Conservation (phyloP, 2,888 invertebrate species). For the Bombylius discolor region DNA sequence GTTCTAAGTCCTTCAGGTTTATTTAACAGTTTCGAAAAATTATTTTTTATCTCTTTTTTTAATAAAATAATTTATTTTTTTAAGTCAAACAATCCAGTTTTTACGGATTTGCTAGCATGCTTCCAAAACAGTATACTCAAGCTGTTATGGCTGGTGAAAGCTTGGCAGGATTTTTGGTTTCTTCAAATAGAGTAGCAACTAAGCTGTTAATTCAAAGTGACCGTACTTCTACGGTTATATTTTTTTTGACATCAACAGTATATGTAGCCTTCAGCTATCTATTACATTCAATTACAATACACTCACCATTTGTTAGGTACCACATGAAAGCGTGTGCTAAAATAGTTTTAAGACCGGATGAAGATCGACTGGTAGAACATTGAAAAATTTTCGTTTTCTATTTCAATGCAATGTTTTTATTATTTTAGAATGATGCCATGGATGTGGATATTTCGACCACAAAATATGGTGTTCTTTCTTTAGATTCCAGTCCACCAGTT, state of each 20-base stretch:
- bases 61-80: background rate
- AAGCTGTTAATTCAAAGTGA: conserved; percentile 66
- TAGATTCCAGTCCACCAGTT: conserved; percentile 55
- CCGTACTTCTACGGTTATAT: conserved; percentile 69
- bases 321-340: conserved; percentile 65
- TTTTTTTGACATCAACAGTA: conserved; percentile 68
- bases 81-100: conserved; percentile 84
- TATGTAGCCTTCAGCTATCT: conserved; percentile 65
- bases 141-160: conserved; percentile 94
- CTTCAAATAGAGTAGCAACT: conserved; percentile 69
- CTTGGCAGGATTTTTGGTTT: conserved; percentile 72
- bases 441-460: conserved; percentile 41
- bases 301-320: conserved; percentile 70
- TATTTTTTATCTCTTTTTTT: no score
- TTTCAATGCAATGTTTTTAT: conserved; percentile 8
- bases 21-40: background rate
- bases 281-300: conserved; percentile 62
- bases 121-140: conserved; percentile 77
- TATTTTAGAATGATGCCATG: conserved; percentile 45
- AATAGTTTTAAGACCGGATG: conserved; percentile 71
- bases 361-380: conserved; percentile 42
- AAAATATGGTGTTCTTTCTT: conserved; percentile 62
- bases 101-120: conserved; percentile 86
- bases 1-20: no score
- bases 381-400: no score